phyloP scores from a whole-genome alignment of 2,888 invertebrate species.

The Ctena decussata region DNA sequence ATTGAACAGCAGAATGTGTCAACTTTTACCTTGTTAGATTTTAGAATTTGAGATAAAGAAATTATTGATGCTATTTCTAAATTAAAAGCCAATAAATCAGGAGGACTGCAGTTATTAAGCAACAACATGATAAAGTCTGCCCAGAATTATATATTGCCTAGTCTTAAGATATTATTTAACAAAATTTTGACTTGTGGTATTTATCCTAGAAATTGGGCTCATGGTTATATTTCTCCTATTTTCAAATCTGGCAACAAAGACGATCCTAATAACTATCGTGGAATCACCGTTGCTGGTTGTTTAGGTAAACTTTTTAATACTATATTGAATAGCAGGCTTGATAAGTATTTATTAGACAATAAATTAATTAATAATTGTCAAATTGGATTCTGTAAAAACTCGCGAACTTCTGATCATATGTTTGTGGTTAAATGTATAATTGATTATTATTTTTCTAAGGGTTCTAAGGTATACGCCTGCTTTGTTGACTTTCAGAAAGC shows the following conservation, averaged over 20 bases:
- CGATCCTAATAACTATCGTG: neutral
- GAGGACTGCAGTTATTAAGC: neutral
- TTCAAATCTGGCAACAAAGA: neutral
- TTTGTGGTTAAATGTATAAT: neutral
- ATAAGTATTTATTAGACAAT: neutral
- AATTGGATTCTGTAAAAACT: neutral
- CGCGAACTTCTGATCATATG: neutral
- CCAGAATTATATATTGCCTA: neutral
- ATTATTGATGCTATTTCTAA: neutral
- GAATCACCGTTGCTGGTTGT: neutral
- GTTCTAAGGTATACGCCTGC: too few relatives aligned
- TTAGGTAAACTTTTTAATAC: neutral
- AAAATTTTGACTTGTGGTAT: neutral
- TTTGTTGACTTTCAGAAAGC: too few relatives aligned
- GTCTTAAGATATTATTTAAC: neutral
- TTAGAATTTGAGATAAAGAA: neutral
- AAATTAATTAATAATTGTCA: neutral
- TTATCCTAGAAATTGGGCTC: neutral
- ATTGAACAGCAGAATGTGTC: neutral
- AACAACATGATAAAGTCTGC: neutral
- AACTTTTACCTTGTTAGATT: neutral
- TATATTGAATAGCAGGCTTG: neutral
- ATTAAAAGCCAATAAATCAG: neutral
- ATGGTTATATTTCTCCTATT: neutral
- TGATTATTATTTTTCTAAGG: neutral